phyloP scores from a whole-genome alignment of 2,113 vertebrate species.

The Perca schrenkii region DNA sequence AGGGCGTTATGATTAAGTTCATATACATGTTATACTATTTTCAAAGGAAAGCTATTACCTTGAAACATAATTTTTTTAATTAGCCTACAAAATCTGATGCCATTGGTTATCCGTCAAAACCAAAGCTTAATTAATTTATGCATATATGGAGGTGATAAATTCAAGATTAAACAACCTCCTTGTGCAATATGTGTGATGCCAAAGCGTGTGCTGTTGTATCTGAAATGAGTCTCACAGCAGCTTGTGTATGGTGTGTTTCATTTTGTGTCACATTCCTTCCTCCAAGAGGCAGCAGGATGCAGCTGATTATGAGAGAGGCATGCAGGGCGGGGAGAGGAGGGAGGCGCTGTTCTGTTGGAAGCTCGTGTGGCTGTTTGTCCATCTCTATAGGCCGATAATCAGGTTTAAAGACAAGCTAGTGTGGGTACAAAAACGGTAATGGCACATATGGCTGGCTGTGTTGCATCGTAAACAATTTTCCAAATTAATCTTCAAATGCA shows the following conservation, averaged over 20 bases:
- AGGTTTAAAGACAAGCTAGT: constrained; percentile 59
- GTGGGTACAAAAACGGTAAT: constrained; percentile 51
- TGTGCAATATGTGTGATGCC: neutral
- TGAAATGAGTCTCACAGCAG: constrained; percentile 24
- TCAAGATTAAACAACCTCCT: neutral
- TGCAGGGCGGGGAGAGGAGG: neutral
- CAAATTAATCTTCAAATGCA: constrained; percentile 55
- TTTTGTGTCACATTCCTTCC: constrained; percentile 79
- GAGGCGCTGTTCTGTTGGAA: constrained; percentile 1
- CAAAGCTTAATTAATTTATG: neutral
- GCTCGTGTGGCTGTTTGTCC: constrained; percentile 30
- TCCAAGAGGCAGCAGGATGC: constrained; percentile 80
- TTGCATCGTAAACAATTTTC: constrained; percentile 23
- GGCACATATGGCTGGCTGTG: constrained; percentile 39
- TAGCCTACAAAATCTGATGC: neutral
- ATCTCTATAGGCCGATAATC: constrained; percentile 49
- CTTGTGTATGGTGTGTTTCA: constrained; percentile 39
- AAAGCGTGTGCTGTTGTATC: neutral
- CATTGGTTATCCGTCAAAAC: neutral
- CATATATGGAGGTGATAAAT: neutral
- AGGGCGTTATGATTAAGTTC: neutral
- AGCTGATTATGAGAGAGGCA: constrained; percentile 50
- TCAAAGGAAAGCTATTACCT: neutral
- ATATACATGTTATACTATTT: neutral
- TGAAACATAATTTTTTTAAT: neutral